Evolutionary conservation across 2,113 vertebrate species (phyloP).

Genomic region (Perognathus longimembris): DNA sequence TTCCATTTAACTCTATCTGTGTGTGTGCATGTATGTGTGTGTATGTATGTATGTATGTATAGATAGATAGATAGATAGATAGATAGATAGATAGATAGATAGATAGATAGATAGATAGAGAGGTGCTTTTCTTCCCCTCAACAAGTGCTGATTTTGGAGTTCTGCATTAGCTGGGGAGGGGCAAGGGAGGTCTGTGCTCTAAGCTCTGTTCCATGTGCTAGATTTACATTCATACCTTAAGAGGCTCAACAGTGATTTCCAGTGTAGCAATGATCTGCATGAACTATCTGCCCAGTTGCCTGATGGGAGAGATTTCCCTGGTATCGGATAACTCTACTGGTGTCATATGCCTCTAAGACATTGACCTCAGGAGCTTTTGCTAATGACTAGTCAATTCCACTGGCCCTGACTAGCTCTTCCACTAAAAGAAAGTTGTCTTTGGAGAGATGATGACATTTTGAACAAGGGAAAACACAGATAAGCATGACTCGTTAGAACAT

Average conservation of each 20-base stretch:
- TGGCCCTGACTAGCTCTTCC: constrained; percentile 18
- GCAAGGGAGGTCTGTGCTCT: background rate
- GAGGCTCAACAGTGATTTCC: background rate
- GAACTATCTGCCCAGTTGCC: background rate
- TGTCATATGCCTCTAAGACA: background rate
- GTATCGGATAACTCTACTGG: background rate
- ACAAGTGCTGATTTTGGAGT: background rate
- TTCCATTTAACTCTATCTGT: background rate
- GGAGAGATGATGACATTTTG: background rate
- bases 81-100: no score
- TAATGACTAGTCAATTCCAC: background rate
- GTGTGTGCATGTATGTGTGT: no score
- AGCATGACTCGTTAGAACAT: background rate
- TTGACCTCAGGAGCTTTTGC: background rate
- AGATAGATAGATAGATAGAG: no score
- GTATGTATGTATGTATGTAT: background rate
- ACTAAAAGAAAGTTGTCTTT: background rate
- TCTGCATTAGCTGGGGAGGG: background rate
- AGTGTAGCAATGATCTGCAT: background rate
- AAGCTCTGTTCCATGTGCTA: background rate
- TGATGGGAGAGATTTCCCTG: background rate
- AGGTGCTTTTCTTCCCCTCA: background rate
- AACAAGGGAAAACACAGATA: constrained; percentile 43
- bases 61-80: no score
- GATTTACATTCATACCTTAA: background rate